A percentile compares a stretch with the other conserved stretches of the same genome.
Evolutionary conservation across 2,797 vertebrate species (phyloP).

Genomic region (Rhadinocentrus ornatus): DNA sequence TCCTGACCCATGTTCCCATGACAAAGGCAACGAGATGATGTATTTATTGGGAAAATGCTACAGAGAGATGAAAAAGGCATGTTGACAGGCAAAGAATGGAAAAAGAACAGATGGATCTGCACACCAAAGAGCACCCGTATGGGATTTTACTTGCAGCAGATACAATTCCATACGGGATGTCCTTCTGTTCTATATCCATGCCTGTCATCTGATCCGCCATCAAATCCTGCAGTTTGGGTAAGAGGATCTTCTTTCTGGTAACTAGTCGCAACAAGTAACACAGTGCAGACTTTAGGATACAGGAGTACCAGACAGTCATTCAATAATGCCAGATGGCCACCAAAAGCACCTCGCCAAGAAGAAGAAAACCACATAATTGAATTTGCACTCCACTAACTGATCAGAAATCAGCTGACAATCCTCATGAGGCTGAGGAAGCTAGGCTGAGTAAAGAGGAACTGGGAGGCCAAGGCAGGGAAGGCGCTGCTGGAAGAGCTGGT

Average conservation of each 20-base stretch:
- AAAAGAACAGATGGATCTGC: constrained; percentile 1
- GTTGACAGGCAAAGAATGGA: constrained; percentile 5
- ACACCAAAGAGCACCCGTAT: not conserved
- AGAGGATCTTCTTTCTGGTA: constrained; percentile 2
- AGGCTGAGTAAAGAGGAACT: constrained; percentile 34
- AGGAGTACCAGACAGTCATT: constrained; percentile 72
- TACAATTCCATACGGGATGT: not conserved
- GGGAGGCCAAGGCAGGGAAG: constrained; percentile 39
- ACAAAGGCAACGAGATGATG: constrained; percentile 48
- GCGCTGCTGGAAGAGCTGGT: constrained; percentile 73
- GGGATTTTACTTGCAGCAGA: not conserved
- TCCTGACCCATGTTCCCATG: constrained; percentile 25
- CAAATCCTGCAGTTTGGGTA: not conserved
- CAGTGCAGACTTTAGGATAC: constrained; percentile 38
- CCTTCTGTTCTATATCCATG: not conserved
- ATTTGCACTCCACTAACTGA: constrained; percentile 16
- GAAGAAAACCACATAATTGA: not conserved
- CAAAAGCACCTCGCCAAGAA: constrained; percentile 9
- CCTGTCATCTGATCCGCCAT: not conserved
- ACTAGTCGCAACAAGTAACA: constrained; percentile 44
- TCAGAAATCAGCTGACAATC: constrained; percentile 14
- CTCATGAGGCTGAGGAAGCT: constrained; percentile 27
- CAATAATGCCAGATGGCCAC: constrained; percentile 46
- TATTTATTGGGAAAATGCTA: constrained; percentile 33
- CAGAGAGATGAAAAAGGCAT: not conserved